Base-by-base conservation (phyloP, 2,113 vertebrate genomes). In the Larimichthys crocea region DNA sequence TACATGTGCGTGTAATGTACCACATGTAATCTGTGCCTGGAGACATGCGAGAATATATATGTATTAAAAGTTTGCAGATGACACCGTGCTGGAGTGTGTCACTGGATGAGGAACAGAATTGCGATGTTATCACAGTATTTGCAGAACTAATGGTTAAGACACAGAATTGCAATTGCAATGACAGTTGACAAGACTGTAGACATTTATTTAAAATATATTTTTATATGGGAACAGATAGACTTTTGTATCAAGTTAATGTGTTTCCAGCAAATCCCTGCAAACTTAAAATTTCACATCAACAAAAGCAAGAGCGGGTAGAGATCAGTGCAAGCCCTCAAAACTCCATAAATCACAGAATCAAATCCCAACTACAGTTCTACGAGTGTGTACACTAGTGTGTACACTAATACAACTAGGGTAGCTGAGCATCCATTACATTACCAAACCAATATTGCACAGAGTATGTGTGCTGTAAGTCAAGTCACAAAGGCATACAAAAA, bases 21-120 rank as follows among this genome's bases (percentile, higher is more conserved):
- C 56, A 44, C 24, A 64, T 67, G 40, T 77, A 74, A 84, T 78
- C 49, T 84, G 40, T 69, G 72, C 50, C 62, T 72, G 46, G 35
- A 76, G 77, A 53, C 7, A n/a, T 46, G 12, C 20, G 68, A 48
- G 20, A 11, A 44, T 44, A 72, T 68, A 52, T 44, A n/a, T 35
- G 31, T 35, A 35, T 35, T 35, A 35, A 22, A 52, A 24, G 8
- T 7, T 22, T 73, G 29, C 59, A 71, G 20, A 75, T 79, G 70
- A 60, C 48, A 10, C 9, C 1, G 50, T 55, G 65, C 10, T 64
- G 48, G 16, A 76, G 19, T 44, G 46, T 79, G 46, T 80, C 65
- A 24, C 5, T 84, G 73, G 22, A 76, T 76, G 46, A 20, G 40
- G 10, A 26, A 40, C 62, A 53, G 42, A 55, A 63, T 42, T 69